A percentile compares a stretch with the other conserved stretches of the same genome.
Conservation (phyloP, 2,113 vertebrate species). For the Urocynchramus pylzowi region DNA sequence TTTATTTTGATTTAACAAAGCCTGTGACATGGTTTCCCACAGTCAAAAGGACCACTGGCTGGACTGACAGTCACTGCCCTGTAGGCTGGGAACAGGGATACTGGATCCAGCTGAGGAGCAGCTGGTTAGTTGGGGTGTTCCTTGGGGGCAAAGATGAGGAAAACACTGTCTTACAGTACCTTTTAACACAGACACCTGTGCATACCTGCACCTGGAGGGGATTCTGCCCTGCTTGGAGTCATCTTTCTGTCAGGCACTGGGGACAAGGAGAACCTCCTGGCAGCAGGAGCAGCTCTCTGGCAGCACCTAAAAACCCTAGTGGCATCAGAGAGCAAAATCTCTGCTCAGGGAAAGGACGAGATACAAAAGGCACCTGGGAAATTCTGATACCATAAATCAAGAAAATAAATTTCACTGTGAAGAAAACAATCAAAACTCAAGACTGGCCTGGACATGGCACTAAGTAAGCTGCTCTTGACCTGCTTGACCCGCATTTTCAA, state of each 20-base stretch:
- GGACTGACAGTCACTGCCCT: neutral
- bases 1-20: neutral
- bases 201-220: neutral
- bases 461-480: neutral
- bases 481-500: neutral
- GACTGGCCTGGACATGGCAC: neutral
- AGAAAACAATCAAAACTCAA: neutral
- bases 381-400: neutral
- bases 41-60: accelerated
- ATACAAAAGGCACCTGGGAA: neutral
- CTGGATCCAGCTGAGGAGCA: neutral
- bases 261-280: neutral
- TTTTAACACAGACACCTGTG: accelerated
- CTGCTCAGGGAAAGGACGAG: neutral
- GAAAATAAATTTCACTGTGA: neutral
- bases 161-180: neutral
- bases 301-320: neutral
- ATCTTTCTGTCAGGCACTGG: neutral
- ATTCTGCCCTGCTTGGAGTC: neutral
- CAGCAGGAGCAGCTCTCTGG: neutral
- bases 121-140: neutral
- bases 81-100: accelerated
- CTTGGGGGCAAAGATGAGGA: accelerated
- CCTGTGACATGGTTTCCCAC: neutral
- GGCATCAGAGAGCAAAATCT: neutral